Evolutionary conservation across 1,140 invertebrate species (phyloP).

Genomic region (Drepana arcuata): DNA sequence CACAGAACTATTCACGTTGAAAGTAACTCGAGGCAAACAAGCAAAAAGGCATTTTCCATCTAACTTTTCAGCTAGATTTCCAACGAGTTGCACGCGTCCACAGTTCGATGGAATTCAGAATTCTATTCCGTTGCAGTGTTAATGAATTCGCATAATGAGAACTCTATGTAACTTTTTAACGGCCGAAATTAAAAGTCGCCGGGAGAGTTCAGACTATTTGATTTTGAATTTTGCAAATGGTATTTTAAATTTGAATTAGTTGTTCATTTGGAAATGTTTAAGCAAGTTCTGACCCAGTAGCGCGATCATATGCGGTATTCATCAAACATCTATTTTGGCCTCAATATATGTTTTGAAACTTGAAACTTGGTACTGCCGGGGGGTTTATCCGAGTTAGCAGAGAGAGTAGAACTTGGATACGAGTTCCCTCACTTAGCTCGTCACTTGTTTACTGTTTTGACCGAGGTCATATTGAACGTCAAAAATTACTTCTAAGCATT

Average conservation of each 20-base stretch:
- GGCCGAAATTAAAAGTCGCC: constrained; percentile 19
- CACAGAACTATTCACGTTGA: too few species aligned
- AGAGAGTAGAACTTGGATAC: constrained; percentile 34
- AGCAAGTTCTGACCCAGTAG: constrained; percentile 14
- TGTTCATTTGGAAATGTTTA: too few species aligned
- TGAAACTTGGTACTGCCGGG: constrained; percentile 26
- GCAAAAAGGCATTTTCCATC: constrained; percentile 39
- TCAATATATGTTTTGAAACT: constrained; percentile 32
- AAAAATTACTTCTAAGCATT: too few species aligned
- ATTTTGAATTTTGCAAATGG: too few species aligned
- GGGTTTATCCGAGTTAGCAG: constrained; percentile 33
- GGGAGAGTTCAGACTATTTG: too few species aligned
- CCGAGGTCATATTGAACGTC: constrained; percentile 20
- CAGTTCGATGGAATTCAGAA: constrained; percentile 54
- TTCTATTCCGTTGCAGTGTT: constrained; percentile 38
- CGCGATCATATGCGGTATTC: constrained; percentile 23
- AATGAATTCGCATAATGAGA: constrained; percentile 38
- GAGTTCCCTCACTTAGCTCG: constrained; percentile 35
- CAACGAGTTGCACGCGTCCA: constrained; percentile 35
- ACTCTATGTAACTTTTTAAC: constrained; percentile 28
- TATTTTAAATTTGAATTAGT: too few species aligned
- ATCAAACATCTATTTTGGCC: constrained; percentile 33
- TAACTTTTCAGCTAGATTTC: constrained; percentile 56
- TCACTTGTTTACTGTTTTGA: constrained; percentile 27
- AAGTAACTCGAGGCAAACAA: constrained; percentile 33